A percentile compares a stretch with the other conserved stretches of the same genome.
phyloP scores from a whole-genome alignment of 2,888 invertebrate species.

The Tetragonula carbonaria region DNA sequence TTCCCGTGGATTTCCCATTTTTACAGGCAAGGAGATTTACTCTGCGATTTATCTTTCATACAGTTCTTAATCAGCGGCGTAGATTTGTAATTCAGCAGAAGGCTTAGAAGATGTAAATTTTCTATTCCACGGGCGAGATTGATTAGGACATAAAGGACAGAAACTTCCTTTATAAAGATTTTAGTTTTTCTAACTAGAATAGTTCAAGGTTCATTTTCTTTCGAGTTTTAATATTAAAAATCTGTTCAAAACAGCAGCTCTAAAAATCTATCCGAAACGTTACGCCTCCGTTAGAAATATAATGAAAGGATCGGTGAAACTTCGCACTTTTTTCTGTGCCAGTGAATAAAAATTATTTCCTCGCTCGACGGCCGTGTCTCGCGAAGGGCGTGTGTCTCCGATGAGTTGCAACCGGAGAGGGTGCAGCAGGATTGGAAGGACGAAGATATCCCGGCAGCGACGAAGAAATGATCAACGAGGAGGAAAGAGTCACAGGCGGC shows the following conservation, averaged over 20 bases:
- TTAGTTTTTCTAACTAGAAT: too few species aligned
- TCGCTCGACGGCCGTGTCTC: slow-evolving; percentile 18
- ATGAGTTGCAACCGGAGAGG: slow-evolving; percentile 11
- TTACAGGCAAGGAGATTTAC: not conserved
- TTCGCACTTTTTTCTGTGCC: not conserved
- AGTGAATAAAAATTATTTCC: slow-evolving; percentile 44
- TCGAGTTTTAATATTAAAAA: too few species aligned
- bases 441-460: slow-evolving; percentile 54
- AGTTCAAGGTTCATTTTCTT: too few species aligned
- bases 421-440: slow-evolving; percentile 51
- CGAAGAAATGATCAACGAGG: slow-evolving; percentile 70
- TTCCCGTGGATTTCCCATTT: too few species aligned
- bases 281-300: not conserved
- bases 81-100: not conserved
- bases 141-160: too few species aligned
- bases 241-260: too few species aligned
- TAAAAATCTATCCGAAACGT: not conserved
- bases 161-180: too few species aligned
- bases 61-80: not conserved
- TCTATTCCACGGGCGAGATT: not conserved
- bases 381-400: slow-evolving; percentile 29
- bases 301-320: not conserved
- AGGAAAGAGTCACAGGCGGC: slow-evolving; percentile 69
- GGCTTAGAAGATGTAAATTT: not conserved
- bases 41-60: not conserved